Evolutionary conservation across 2,888 invertebrate species (phyloP).

Genomic region (Eilema depressum): DNA sequence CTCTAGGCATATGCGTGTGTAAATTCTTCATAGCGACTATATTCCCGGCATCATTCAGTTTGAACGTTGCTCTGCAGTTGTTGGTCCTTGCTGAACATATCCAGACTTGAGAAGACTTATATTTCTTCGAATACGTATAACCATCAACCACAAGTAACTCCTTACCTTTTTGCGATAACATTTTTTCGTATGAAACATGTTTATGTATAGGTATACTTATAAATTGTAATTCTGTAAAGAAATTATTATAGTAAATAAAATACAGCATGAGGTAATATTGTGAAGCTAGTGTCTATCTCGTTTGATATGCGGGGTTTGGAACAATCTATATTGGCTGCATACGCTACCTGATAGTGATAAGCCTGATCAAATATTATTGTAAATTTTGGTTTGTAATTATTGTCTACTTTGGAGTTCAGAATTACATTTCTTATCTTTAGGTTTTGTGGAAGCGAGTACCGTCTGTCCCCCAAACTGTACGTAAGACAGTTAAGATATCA

Average conservation of each 20-base stretch:
- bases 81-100: neutral
- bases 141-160: constrained; percentile 1
- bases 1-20: constrained; percentile 50
- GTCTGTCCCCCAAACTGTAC: too few species aligned
- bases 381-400: too few species aligned
- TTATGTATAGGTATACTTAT: neutral
- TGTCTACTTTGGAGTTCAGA: too few species aligned
- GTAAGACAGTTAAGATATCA: too few species aligned
- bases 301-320: too few species aligned
- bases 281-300: too few species aligned
- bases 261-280: neutral
- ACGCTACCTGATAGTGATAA: too few species aligned
- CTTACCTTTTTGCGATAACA: constrained; percentile 11
- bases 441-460: too few species aligned
- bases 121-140: constrained; percentile 1
- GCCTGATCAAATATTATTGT: too few species aligned
- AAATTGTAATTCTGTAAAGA: neutral
- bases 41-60: constrained; percentile 37
- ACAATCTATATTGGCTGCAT: too few species aligned
- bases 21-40: constrained; percentile 30
- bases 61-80: constrained; percentile 45
- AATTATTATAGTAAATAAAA: neutral
- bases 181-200: neutral
- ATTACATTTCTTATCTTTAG: too few species aligned
- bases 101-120: neutral